A percentile compares a stretch with the other conserved stretches of the same genome.
phyloP scores from a whole-genome alignment of 2,888 invertebrate species.

The Drosophila macrospina region DNA sequence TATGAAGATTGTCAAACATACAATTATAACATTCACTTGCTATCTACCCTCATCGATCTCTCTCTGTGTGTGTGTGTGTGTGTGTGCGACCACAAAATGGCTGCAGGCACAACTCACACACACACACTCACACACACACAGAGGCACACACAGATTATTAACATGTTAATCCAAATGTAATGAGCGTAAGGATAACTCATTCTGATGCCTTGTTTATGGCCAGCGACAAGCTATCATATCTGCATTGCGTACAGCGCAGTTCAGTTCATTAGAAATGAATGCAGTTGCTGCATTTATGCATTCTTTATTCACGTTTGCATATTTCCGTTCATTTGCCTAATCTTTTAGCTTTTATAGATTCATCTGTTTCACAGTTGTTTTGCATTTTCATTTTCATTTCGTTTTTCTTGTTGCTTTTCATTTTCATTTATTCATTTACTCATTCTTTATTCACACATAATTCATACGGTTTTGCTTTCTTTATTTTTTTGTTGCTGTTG shows the following conservation, averaged over 20 bases:
- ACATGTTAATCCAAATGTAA: slow-evolving; percentile 78
- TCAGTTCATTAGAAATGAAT: neutral
- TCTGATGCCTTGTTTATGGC: slow-evolving; percentile 49
- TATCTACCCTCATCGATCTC: slow-evolving; percentile 62
- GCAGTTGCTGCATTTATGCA: neutral
- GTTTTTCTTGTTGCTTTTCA: neutral
- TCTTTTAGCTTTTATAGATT: neutral
- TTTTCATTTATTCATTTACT: neutral
- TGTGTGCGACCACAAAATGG: slow-evolving; percentile 26
- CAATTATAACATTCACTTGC: slow-evolving; percentile 73
- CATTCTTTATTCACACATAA: slow-evolving; percentile 1
- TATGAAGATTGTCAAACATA: slow-evolving; percentile 80
- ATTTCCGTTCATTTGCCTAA: neutral
- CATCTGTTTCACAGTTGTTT: neutral
- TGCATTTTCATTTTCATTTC: neutral
- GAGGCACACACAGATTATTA: slow-evolving; percentile 57
- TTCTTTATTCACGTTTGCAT: slow-evolving; percentile 1
- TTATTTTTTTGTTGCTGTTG: no score
- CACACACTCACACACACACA: slow-evolving; percentile 4
- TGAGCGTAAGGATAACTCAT: slow-evolving; percentile 73
- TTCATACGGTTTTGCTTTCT: neutral
- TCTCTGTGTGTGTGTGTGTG: slow-evolving; percentile 10
- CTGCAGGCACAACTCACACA: slow-evolving; percentile 22
- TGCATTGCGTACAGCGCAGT: slow-evolving; percentile 5
- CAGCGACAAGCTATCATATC: slow-evolving; percentile 11